Evolutionary conservation across 2,888 invertebrate genomes (phyloP).

Genomic region (Phalera bucephala): DNA sequence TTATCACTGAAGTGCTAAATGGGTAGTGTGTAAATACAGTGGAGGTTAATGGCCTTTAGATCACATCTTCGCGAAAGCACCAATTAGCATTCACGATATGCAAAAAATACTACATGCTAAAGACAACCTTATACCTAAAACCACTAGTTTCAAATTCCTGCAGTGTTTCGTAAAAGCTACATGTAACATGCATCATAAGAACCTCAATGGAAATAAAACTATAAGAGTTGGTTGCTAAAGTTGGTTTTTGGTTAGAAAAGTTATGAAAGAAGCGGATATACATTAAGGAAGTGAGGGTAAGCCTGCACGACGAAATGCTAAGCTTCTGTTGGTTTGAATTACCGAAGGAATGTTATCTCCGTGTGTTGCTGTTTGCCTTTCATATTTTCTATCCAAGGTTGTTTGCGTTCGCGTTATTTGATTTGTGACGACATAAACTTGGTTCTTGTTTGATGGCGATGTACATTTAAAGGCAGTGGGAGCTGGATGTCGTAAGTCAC

Average conservation of each 20-base stretch:
- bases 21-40: constrained; percentile 35
- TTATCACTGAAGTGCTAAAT: constrained; percentile 28
- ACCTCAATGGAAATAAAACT: constrained; percentile 9
- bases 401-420: constrained; percentile 34
- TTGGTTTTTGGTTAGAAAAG: constrained; percentile 14
- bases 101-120: constrained; percentile 6
- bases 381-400: constrained; percentile 32
- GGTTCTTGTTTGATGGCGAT: constrained; percentile 16
- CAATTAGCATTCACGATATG: constrained; percentile 39
- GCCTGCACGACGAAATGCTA: constrained; percentile 38
- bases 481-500: background rate
- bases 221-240: constrained; percentile 2
- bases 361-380: constrained; percentile 25
- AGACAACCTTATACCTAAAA: constrained; percentile 4
- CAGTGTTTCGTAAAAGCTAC: too few species aligned
- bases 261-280: constrained; percentile 25
- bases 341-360: constrained; percentile 27
- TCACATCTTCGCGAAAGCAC: constrained; percentile 44
- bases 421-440: constrained; percentile 32
- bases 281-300: constrained; percentile 33
- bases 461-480: constrained; percentile 17
- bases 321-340: constrained; percentile 38
- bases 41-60: constrained; percentile 47
- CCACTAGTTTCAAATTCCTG: constrained; percentile 3
- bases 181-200: constrained; percentile 12